Conservation (phyloP, 2,888 invertebrate species). For the Campoplex nolae region DNA sequence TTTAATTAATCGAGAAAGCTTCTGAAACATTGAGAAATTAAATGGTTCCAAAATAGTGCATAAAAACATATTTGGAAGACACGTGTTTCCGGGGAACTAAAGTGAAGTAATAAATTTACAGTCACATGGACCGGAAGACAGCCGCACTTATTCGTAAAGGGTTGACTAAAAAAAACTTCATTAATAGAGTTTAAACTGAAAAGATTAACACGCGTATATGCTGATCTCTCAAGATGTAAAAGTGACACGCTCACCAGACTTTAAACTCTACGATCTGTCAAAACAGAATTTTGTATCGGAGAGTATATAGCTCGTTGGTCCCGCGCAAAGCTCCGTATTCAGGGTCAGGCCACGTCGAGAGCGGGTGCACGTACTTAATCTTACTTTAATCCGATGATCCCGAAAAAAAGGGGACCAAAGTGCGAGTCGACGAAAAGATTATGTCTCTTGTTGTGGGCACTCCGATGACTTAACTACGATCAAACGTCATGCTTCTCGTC, state of each 20-base stretch:
- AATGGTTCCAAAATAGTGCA: background rate
- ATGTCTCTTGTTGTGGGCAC: conserved; percentile 41
- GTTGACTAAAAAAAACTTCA: conserved; percentile 25
- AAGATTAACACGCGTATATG: background rate
- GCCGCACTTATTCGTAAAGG: conserved; percentile 39
- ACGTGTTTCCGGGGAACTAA: conserved; percentile 4
- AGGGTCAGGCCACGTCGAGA: conserved; percentile 44
- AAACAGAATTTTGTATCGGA: conserved; percentile 67
- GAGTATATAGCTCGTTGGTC: conserved; percentile 27
- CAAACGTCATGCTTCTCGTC: background rate
- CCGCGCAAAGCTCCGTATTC: conserved; percentile 23
- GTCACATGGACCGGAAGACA: conserved; percentile 57
- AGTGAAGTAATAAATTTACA: background rate
- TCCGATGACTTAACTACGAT: conserved; percentile 55
- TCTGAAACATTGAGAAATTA: background rate
- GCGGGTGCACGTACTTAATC: conserved; percentile 66
- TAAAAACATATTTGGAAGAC: conserved; percentile 3
- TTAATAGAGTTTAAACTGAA: conserved; percentile 5
- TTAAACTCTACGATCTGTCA: conserved; percentile 76
- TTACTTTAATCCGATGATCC: conserved; percentile 67
- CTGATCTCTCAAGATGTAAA: conserved; percentile 74
- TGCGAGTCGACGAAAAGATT: conserved; percentile 61
- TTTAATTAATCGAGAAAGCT: background rate
- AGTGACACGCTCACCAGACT: conserved; percentile 78
- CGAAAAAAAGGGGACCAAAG: conserved; percentile 52